These are phyloP conservation scores for Saccopteryx bilineata DNA, from an alignment of 2,113 vertebrate genomes.

Conservation along the genomic window DNA sequence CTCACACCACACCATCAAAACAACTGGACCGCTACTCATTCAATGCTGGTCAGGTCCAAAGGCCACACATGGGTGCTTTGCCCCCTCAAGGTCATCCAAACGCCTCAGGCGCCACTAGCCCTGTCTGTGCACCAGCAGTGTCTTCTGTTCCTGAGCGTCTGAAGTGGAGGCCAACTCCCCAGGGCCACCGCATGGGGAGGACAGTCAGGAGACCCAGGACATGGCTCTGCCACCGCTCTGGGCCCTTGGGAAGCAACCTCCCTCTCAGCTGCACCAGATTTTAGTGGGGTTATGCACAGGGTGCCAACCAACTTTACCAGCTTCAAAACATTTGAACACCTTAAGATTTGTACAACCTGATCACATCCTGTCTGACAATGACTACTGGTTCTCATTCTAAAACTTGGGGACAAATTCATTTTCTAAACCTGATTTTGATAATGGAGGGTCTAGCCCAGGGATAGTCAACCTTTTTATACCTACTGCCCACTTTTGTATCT, in stretches of 20 bases:
- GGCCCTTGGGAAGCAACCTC: not conserved
- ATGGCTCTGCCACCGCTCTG: not conserved
- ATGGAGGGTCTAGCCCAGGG: not conserved
- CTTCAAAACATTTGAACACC: not conserved
- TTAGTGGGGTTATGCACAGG: accelerated
- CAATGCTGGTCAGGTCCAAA: not conserved
- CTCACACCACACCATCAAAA: accelerated
- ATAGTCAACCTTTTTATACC: no score
- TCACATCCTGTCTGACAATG: not conserved
- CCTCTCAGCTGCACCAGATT: not conserved
- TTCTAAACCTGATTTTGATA: not conserved
- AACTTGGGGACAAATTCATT: not conserved
- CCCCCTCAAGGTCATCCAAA: not conserved
- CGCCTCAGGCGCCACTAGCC: not conserved
- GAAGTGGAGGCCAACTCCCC: not conserved
- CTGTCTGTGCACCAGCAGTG: accelerated
- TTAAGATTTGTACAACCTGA: accelerated
- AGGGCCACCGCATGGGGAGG: accelerated
- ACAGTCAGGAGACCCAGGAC: not conserved
- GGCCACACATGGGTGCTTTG: accelerated
- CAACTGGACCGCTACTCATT: accelerated
- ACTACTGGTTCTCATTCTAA: not conserved
- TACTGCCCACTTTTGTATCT: no score
- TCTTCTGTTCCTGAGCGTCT: not conserved
- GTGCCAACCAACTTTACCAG: not conserved